Evolutionary conservation across 2,888 invertebrate species (phyloP).

Genomic region (Cantharis nigra): DNA sequence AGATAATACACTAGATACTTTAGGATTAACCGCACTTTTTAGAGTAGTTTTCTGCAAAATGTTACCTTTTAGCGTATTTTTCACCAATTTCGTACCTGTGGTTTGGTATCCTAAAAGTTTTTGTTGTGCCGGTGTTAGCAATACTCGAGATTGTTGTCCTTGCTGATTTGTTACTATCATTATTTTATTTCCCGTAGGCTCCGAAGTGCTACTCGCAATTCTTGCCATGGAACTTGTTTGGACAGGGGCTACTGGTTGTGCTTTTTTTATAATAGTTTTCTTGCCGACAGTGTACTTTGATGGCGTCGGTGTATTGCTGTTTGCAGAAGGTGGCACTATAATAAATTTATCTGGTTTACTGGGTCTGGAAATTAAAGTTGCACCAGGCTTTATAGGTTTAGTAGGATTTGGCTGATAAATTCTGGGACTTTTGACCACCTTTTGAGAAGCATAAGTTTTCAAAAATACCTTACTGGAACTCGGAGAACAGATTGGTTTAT

Average conservation of each 20-base stretch:
- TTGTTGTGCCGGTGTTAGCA: constrained; percentile 66
- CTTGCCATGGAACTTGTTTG: constrained; percentile 48
- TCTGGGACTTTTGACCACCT: constrained; percentile 31
- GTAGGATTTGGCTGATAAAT: constrained; percentile 36
- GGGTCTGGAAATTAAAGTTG: constrained; percentile 39
- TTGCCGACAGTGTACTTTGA: constrained; percentile 48
- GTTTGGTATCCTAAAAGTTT: constrained; percentile 63
- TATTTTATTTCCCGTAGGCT: constrained; percentile 59
- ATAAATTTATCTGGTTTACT: constrained; percentile 44
- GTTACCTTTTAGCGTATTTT: constrained; percentile 35
- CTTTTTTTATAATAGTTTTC: constrained; percentile 58
- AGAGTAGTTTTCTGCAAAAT: constrained; percentile 33
- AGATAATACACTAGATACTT: constrained; percentile 41
- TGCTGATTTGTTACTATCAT: constrained; percentile 69
- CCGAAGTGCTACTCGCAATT: constrained; percentile 42
- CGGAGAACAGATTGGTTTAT: constrained; percentile 30
- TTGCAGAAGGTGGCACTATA: constrained; percentile 37
- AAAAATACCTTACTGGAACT: constrained; percentile 23
- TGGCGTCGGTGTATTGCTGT: constrained; percentile 30
- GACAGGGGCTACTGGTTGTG: constrained; percentile 55
- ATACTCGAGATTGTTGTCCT: constrained; percentile 64
- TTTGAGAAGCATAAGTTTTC: constrained; percentile 30
- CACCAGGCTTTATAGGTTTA: constrained; percentile 40
- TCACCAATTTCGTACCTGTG: constrained; percentile 27
- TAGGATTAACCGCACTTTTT: constrained; percentile 9